Evolutionary conservation across 2,888 invertebrate species (phyloP).

Genomic region (Watsonalla cultraria): DNA sequence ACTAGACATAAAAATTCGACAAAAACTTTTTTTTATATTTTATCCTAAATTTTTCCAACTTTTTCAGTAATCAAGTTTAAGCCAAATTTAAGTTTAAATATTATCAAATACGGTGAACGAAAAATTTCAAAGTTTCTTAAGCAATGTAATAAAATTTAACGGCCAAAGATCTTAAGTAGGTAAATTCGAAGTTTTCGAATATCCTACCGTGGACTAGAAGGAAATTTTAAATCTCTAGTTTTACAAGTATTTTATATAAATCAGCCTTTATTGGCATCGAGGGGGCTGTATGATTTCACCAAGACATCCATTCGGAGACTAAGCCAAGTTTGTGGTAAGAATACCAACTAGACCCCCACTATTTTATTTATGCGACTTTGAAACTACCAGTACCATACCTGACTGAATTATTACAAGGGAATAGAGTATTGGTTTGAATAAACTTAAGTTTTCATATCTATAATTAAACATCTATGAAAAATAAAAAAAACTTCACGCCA

Average conservation of each 20-base stretch:
- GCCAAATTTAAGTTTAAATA: too few relatives aligned
- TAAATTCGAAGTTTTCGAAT: not conserved
- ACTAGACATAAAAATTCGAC: too few relatives aligned
- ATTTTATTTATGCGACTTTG: slow-evolving; percentile 11
- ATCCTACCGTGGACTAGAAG: slow-evolving; percentile 2
- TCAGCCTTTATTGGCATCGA: slow-evolving; percentile 68
- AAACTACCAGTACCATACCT: not conserved
- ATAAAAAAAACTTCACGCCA: too few relatives aligned
- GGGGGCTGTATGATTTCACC: slow-evolving; percentile 68
- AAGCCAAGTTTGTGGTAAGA: slow-evolving; percentile 62
- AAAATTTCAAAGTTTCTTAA: too few relatives aligned
- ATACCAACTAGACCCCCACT: slow-evolving; percentile 40
- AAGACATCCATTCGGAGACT: slow-evolving; percentile 70
- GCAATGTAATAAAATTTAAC: not conserved
- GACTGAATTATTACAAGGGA: slow-evolving; percentile 7
- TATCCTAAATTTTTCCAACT: too few relatives aligned
- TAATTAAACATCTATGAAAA: too few relatives aligned
- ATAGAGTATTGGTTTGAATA: slow-evolving; percentile 18
- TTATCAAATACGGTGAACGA: too few relatives aligned
- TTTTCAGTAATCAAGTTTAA: too few relatives aligned
- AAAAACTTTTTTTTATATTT: too few relatives aligned
- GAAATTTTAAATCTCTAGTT: slow-evolving; percentile 34
- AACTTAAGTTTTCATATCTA: slow-evolving; percentile 1
- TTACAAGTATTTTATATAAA: slow-evolving; percentile 59
- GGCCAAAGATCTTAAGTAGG: not conserved